Evolutionary conservation across 1,140 invertebrate species (phyloP).

Genomic region (Achatina immaculata): DNA sequence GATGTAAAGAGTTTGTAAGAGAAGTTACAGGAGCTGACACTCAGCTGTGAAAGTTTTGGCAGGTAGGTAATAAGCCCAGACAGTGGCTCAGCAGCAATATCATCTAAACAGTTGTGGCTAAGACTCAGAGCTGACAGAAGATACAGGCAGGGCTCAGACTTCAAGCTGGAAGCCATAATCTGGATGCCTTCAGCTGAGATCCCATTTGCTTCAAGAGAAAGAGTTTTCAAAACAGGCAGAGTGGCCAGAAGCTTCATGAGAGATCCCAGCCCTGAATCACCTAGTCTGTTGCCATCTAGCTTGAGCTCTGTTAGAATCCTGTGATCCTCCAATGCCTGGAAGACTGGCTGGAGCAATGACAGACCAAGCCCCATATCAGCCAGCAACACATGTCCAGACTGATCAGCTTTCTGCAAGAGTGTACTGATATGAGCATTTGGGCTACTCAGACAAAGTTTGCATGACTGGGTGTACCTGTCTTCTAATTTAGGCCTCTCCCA

Average conservation of each 20-base stretch:
- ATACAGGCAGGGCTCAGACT: background rate
- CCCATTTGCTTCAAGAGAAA: conserved; percentile 10
- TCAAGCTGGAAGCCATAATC: background rate
- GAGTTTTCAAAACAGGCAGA: conserved; percentile 15
- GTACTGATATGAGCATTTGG: background rate
- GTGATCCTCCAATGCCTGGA: conserved; percentile 32
- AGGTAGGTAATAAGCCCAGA: background rate
- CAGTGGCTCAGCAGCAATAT: background rate
- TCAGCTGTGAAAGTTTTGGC: background rate
- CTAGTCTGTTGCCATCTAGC: conserved; percentile 26
- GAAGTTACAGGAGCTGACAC: conserved; percentile 15
- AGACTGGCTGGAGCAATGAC: conserved; percentile 12
- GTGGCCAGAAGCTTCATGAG: conserved; percentile 13
- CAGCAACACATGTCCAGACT: background rate
- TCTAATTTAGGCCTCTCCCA: conserved; percentile 30
- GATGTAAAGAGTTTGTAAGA: conserved; percentile 13
- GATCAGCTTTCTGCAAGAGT: background rate
- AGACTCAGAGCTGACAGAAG: background rate
- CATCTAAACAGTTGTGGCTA: conserved; percentile 33
- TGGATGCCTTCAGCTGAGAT: conserved; percentile 19
- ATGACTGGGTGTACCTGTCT: conserved; percentile 20
- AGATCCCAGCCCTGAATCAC: conserved; percentile 10
- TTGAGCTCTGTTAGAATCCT: conserved; percentile 25
- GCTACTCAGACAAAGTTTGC: conserved; percentile 8
- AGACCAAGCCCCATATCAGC: conserved; percentile 11